Evolutionary conservation across 1,140 invertebrate genomes (phyloP).

Genomic region (Hormaphis cornu): DNA sequence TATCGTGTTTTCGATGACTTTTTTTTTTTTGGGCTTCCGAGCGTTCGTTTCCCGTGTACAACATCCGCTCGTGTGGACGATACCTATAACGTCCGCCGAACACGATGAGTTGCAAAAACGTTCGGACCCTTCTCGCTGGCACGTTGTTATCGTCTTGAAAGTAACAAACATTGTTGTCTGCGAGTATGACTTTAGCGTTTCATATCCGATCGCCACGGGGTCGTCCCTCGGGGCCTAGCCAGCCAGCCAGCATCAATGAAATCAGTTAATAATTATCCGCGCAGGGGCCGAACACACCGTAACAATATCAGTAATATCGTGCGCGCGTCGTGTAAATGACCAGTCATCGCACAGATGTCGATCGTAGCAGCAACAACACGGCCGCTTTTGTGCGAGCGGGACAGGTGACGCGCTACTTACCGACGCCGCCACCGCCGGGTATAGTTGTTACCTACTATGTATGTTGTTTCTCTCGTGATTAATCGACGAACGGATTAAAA

Average conservation of each 20-base stretch:
- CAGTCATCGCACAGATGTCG: slow-evolving; percentile 30
- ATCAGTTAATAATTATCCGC: slow-evolving; percentile 23
- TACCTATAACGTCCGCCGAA: too few relatives aligned
- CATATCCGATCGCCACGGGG: neutral
- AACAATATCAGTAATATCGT: too few relatives aligned
- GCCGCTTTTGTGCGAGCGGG: neutral
- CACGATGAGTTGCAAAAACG: slow-evolving; percentile 14
- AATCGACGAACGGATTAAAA: slow-evolving; percentile 9
- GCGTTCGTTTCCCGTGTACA: neutral
- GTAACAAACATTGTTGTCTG: slow-evolving; percentile 22
- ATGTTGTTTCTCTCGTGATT: neutral
- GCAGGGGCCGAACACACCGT: neutral
- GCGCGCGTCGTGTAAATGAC: neutral
- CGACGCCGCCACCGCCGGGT: neutral
- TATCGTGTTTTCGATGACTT: too few relatives aligned
- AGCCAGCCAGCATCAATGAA: neutral
- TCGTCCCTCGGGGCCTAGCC: slow-evolving; percentile 4
- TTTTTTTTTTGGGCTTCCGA: too few relatives aligned
- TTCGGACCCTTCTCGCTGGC: neutral
- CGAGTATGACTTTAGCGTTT: slow-evolving; percentile 23
- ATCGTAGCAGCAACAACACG: too few relatives aligned
- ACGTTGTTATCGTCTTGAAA: neutral
- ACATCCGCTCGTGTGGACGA: neutral
- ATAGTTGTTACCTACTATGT: neutral
- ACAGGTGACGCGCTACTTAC: slow-evolving; percentile 29